Conservation (phyloP, 2,797 vertebrate genomes). For the Myotis myotis region DNA sequence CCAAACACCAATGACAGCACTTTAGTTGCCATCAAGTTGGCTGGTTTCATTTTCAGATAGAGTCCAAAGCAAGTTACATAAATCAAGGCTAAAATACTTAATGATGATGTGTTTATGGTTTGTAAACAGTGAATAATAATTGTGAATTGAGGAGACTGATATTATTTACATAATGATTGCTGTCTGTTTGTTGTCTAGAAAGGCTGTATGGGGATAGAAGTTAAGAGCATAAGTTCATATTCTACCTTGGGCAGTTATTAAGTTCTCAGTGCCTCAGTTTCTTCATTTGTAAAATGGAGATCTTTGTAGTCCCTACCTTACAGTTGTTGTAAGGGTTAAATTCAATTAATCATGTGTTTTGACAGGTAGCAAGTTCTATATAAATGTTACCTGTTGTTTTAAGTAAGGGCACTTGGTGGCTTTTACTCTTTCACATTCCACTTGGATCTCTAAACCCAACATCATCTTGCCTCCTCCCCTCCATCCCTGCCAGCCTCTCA, state of each 20-base stretch:
- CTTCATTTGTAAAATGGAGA: neutral
- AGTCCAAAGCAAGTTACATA: neutral
- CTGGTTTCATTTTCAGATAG: slow-evolving; percentile 1
- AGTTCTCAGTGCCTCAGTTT: neutral
- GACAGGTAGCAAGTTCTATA: neutral
- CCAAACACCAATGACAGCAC: neutral
- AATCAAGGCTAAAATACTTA: neutral
- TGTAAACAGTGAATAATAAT: neutral
- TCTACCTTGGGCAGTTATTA: neutral
- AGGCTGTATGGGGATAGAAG: neutral
- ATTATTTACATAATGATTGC: neutral
- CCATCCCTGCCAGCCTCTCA: neutral
- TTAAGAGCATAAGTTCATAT: neutral
- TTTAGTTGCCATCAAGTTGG: neutral
- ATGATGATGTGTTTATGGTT: neutral
- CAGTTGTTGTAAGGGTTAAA: neutral
- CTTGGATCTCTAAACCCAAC: neutral
- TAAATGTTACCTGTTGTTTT: neutral
- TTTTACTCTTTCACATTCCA: neutral
- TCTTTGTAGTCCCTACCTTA: neutral
- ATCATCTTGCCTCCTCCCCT: neutral
- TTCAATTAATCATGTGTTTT: neutral
- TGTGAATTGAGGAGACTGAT: neutral
- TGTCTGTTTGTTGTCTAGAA: neutral
- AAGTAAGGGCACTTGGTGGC: neutral